phyloP scores from a whole-genome alignment of 2,797 vertebrate species.

The Molossus molossus region DNA sequence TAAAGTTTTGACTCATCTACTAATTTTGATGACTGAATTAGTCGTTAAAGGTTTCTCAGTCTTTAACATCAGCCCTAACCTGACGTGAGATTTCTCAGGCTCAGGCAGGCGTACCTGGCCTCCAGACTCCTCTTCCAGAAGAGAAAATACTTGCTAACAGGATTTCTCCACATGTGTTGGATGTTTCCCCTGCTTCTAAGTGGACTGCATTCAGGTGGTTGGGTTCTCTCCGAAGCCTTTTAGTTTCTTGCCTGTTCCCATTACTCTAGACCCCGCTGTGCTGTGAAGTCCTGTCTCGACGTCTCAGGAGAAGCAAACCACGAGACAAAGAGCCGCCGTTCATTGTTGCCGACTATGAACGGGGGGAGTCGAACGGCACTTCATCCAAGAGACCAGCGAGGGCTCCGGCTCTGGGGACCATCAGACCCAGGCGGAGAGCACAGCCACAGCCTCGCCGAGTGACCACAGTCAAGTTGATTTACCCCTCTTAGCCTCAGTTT shows the following conservation, averaged over 20 bases:
- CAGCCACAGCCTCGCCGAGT: fast-evolving
- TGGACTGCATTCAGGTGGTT: not conserved
- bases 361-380: too few relatives aligned
- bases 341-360: not conserved
- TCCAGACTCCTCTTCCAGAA: not conserved
- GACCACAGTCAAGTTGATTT: not conserved
- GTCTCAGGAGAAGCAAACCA: not conserved
- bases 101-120: not conserved
- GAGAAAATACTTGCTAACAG: not conserved
- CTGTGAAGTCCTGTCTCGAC: not conserved
- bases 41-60: not conserved
- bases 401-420: not conserved
- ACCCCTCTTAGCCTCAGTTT: not conserved
- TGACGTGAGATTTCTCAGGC: not conserved
- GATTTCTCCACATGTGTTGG: not conserved
- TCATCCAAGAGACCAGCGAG: fast-evolving
- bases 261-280: not conserved
- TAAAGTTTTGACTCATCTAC: not conserved
- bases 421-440: not conserved
- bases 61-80: not conserved
- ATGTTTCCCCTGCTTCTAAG: not conserved
- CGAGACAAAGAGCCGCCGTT: not conserved
- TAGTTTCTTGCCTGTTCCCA: not conserved
- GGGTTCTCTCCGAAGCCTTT: not conserved
- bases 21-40: not conserved